These are phyloP conservation scores for Pseudorhiza aurosa DNA, from an alignment of 30 jellyfish, hydroid and myxozoan genomes.

Conservation along the genomic window DNA sequence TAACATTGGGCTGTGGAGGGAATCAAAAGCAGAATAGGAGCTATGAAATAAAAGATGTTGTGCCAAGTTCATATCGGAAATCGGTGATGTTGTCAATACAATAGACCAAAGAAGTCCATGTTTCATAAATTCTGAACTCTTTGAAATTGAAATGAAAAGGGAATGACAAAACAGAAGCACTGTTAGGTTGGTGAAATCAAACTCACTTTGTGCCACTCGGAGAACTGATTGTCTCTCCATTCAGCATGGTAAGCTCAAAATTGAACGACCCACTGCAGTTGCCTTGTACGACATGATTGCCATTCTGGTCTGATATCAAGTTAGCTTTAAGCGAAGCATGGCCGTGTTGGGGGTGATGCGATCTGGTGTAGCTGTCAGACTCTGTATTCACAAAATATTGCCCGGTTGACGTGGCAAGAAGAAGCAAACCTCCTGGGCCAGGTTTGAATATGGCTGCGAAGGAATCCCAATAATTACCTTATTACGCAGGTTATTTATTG, in stretches of 20 bases:
- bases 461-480: too few relatives aligned
- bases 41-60: too few relatives aligned
- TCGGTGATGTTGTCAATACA: too few relatives aligned
- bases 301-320: neutral
- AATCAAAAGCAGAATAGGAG: too few relatives aligned
- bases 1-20: neutral
- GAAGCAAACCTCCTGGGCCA: slow-evolving; percentile 2
- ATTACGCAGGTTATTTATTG: too few relatives aligned
- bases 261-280: neutral
- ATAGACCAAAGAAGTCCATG: too few relatives aligned
- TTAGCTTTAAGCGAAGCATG: neutral
- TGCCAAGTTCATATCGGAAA: too few relatives aligned
- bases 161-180: too few relatives aligned
- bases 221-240: neutral
- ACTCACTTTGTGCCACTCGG: neutral
- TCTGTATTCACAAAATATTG: neutral
- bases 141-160: too few relatives aligned
- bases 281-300: neutral
- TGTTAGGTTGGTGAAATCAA: neutral
- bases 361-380: neutral
- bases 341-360: neutral
- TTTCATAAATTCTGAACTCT: too few relatives aligned
- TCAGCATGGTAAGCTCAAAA: neutral
- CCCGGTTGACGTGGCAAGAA: neutral
- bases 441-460: neutral